Percentiles rank a stretch among this genome's conserved stretches.
Evolutionary conservation across 2,797 vertebrate species (phyloP).

Genomic region (Myiotriccus ornatus): DNA sequence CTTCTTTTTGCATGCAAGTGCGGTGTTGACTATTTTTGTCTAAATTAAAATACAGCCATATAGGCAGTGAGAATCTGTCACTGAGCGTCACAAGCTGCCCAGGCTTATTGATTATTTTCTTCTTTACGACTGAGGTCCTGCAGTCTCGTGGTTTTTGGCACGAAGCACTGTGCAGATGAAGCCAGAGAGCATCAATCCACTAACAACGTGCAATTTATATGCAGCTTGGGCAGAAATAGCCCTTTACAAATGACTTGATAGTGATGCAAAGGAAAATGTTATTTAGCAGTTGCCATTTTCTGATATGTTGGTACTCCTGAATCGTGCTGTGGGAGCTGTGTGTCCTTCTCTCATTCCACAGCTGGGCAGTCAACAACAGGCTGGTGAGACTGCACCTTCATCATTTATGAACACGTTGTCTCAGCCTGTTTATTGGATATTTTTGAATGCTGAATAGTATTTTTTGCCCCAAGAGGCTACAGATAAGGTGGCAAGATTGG

Average conservation of each 20-base stretch:
- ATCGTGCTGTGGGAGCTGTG: neutral
- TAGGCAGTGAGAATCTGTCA: slow-evolving; percentile 30
- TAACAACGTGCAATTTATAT: neutral
- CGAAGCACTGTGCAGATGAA: neutral
- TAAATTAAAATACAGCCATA: slow-evolving; percentile 15
- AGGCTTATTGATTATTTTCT: slow-evolving; percentile 34
- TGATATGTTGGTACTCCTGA: neutral
- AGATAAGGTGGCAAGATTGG: neutral
- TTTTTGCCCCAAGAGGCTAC: neutral
- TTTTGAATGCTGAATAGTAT: neutral
- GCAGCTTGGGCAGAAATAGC: slow-evolving; percentile 15
- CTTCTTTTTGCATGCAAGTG: slow-evolving; percentile 40
- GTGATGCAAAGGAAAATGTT: neutral
- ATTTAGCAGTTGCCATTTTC: neutral
- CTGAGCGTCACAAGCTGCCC: slow-evolving; percentile 5
- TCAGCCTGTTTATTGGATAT: neutral
- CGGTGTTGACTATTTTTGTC: slow-evolving; percentile 3
- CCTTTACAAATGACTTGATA: neutral
- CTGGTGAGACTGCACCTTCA: neutral
- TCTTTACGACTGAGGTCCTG: neutral
- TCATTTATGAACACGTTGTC: neutral
- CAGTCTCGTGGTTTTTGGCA: neutral
- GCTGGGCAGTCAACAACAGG: neutral
- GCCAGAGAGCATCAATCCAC: neutral
- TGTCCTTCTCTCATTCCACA: neutral